These are phyloP conservation scores for Drosophila kokeensis DNA, from an alignment of 2,888 invertebrate species.

Conservation along the genomic window DNA sequence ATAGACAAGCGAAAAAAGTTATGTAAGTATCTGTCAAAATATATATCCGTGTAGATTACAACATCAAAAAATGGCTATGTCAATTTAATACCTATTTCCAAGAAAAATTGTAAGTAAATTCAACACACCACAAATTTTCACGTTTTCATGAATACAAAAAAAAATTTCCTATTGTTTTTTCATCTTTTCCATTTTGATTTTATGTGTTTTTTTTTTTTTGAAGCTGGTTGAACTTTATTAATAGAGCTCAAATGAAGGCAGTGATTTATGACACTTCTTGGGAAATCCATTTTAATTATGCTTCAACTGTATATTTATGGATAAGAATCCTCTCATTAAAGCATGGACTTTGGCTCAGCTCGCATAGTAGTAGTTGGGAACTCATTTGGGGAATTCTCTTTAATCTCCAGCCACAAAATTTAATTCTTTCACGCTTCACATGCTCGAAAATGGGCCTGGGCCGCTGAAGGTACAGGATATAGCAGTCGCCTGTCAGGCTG, in stretches of 20 bases:
- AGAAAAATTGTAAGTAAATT: background rate
- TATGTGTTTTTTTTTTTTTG: background rate
- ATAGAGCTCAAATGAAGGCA: constrained; percentile 16
- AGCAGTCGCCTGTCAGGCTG: constrained; percentile 41
- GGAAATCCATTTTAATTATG: constrained; percentile 67
- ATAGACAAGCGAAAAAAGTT: background rate
- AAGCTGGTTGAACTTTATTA: constrained; percentile 17
- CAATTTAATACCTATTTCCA: background rate
- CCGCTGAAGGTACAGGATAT: constrained; percentile 39
- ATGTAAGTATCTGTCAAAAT: background rate
- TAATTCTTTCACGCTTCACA: constrained; percentile 64
- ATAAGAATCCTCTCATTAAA: constrained; percentile 32
- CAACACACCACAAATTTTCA: background rate
- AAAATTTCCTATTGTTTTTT: constrained; percentile 1
- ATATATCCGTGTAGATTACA: background rate
- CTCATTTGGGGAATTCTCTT: constrained; percentile 60
- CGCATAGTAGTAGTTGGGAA: constrained; percentile 46
- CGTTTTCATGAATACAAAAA: constrained; percentile 18
- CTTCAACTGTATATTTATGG: constrained; percentile 38
- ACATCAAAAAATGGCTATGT: background rate
- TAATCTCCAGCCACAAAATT: constrained; percentile 61
- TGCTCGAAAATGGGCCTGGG: constrained; percentile 34
- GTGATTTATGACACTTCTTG: constrained; percentile 61
- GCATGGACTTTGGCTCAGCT: constrained; percentile 12
- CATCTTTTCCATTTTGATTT: background rate